Percentiles rank a stretch among this genome's conserved stretches.
These are phyloP conservation scores for Brachionichthys hirsutus DNA, from an alignment of 2,113 vertebrate species.

Conservation along the genomic window DNA sequence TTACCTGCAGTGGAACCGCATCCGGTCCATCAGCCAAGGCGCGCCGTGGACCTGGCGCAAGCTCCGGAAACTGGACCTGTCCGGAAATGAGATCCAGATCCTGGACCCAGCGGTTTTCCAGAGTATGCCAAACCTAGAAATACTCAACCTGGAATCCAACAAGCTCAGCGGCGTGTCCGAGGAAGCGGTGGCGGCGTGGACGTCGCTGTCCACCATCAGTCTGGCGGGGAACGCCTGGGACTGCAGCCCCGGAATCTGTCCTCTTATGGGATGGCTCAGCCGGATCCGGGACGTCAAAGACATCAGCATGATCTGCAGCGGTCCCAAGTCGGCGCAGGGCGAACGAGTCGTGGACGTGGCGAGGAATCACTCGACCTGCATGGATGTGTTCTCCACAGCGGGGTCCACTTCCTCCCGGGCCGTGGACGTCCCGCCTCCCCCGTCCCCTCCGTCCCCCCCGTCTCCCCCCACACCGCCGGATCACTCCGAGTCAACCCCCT, in stretches of 20 bases:
- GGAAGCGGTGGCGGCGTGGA: conserved; percentile 90
- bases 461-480: conserved; percentile 73
- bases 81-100: conserved; percentile 92
- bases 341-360: conserved; percentile 88
- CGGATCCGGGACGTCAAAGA: conserved; percentile 81
- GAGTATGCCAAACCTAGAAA: conserved; percentile 91
- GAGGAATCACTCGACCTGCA: conserved; percentile 86
- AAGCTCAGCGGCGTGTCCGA: conserved; percentile 91
- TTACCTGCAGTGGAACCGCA: conserved; percentile 95
- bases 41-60: conserved; percentile 92
- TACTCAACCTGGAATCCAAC: conserved; percentile 94
- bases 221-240: conserved; percentile 95
- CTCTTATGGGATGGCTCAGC: conserved; percentile 87
- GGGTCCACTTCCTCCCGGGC: conserved; percentile 37
- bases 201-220: conserved; percentile 88
- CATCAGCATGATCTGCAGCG: conserved; percentile 93
- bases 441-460: conserved; percentile 61
- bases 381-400: conserved; percentile 56
- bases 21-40: conserved; percentile 88
- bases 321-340: conserved; percentile 90
- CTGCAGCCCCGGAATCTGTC: conserved; percentile 90
- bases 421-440: conserved; percentile 70
- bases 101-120: conserved; percentile 90
- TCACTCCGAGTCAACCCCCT: conserved; percentile 74
- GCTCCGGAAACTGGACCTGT: conserved; percentile 94